These are phyloP conservation scores for Percopsis transmontana DNA, from an alignment of 2,113 vertebrate genomes.

Conservation along the genomic window DNA sequence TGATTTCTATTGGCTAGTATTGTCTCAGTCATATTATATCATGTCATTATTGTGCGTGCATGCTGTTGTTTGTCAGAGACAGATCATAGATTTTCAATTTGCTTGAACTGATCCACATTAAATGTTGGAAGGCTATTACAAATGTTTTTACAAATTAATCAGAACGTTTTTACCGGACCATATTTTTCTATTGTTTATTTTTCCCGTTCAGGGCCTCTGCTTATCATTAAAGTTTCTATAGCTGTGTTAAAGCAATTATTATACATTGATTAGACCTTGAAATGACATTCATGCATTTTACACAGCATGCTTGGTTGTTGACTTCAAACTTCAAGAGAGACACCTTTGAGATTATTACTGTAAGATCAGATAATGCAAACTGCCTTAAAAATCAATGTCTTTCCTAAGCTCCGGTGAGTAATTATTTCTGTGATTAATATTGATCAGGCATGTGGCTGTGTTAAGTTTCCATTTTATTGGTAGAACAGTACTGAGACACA, in stretches of 20 bases:
- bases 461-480: constrained; percentile 58
- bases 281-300: constrained; percentile 73
- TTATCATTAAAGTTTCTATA: constrained; percentile 47
- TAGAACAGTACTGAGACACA: constrained; percentile 59
- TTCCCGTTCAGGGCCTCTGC: constrained; percentile 4
- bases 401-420: constrained; percentile 70
- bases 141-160: not conserved
- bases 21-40: constrained; percentile 25
- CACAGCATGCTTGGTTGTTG: constrained; percentile 38
- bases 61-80: constrained; percentile 20
- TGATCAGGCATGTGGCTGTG: constrained; percentile 62
- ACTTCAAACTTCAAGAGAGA: constrained; percentile 65
- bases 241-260: constrained; percentile 46
- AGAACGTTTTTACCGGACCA: not conserved
- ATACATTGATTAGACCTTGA: constrained; percentile 63
- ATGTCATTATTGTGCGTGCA: constrained; percentile 14
- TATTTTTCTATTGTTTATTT: not conserved
- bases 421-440: constrained; percentile 81
- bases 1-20: constrained; percentile 8
- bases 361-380: constrained; percentile 77
- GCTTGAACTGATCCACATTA: constrained; percentile 34
- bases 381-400: constrained; percentile 74
- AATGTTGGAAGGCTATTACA: not conserved
- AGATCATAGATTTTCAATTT: not conserved
- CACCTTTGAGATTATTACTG: constrained; percentile 68